Percentiles rank a stretch among this genome's conserved stretches.
Conservation (phyloP, 2,113 vertebrate genomes). For the Tupaia tana region DNA sequence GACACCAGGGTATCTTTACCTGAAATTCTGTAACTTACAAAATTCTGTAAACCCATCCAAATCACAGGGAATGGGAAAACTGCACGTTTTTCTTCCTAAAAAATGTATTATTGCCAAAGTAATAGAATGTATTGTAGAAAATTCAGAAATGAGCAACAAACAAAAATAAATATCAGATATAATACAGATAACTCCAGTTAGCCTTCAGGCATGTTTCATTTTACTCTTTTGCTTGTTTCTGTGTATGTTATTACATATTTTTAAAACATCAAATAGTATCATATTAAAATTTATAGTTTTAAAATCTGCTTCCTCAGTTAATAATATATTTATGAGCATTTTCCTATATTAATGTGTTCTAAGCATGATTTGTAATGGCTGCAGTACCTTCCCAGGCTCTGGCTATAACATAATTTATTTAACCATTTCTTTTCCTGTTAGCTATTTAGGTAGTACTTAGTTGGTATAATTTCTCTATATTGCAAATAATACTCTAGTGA, state of each 20-base stretch:
- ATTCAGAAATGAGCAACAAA: slow-evolving; percentile 12
- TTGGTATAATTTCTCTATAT: slow-evolving; percentile 13
- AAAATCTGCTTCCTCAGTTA: slow-evolving; percentile 25
- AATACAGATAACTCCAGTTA: neutral
- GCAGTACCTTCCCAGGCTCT: slow-evolving; percentile 34
- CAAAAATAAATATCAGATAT: neutral
- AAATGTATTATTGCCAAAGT: neutral
- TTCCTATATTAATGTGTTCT: slow-evolving; percentile 5
- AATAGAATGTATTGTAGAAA: neutral
- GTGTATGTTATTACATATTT: neutral
- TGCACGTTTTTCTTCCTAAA: slow-evolving; percentile 6
- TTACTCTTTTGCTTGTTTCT: slow-evolving; percentile 40
- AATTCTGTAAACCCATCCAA: neutral
- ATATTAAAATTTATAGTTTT: neutral
- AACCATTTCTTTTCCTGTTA: slow-evolving; percentile 35
- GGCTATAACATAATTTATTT: slow-evolving; percentile 20
- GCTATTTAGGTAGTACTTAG: slow-evolving; percentile 20
- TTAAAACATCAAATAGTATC: slow-evolving; percentile 24
- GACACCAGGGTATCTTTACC: slow-evolving; percentile 1
- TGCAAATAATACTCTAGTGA: slow-evolving; percentile 42
- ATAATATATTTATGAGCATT: neutral
- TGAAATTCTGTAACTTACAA: slow-evolving; percentile 7
- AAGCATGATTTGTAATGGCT: neutral
- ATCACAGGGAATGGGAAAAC: neutral
- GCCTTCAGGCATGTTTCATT: neutral